Percentiles rank a stretch among this genome's conserved stretches.
These are phyloP conservation scores for Melinaea marsaeus DNA, from an alignment of 2,888 invertebrate genomes.

Conservation along the genomic window DNA sequence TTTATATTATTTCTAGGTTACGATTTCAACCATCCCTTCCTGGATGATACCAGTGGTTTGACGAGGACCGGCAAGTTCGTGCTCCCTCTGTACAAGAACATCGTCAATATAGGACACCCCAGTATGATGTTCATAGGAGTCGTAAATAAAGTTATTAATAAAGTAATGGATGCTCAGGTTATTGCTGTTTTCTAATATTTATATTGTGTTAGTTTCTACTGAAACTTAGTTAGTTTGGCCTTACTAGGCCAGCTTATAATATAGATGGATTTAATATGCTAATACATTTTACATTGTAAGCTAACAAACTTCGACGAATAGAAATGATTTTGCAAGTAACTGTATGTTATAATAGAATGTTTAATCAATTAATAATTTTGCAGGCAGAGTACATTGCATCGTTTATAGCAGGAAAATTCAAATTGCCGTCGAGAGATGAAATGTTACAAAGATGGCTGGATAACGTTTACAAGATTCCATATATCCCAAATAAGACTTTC, in stretches of 20 bases:
- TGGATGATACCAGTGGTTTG: constrained; percentile 80
- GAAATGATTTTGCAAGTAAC: background rate
- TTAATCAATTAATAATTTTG: constrained; percentile 19
- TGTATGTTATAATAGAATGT: background rate
- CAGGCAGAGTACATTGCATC: constrained; percentile 81
- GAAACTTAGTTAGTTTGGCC: no score
- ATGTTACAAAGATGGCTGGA: constrained; percentile 81
- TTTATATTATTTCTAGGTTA: constrained; percentile 74
- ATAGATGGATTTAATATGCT: no score
- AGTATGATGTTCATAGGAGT: constrained; percentile 88
- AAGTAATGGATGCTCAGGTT: constrained; percentile 83
- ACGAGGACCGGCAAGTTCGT: constrained; percentile 80
- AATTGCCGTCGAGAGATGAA: constrained; percentile 78
- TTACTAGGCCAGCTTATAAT: no score
- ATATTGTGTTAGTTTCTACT: no score
- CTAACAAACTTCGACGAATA: background rate
- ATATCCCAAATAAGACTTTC: constrained; percentile 49
- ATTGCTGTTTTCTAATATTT: no score
- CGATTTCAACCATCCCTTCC: constrained; percentile 82
- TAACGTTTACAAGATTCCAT: constrained; percentile 68
- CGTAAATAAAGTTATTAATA: constrained; percentile 81
- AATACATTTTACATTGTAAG: no score
- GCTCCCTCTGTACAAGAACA: constrained; percentile 85
- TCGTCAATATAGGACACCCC: constrained; percentile 85
- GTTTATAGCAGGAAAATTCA: constrained; percentile 75